Conservation (phyloP, 35 echinoderm and acorn worm genomes). For the Heliocidaris erythrogramma region DNA sequence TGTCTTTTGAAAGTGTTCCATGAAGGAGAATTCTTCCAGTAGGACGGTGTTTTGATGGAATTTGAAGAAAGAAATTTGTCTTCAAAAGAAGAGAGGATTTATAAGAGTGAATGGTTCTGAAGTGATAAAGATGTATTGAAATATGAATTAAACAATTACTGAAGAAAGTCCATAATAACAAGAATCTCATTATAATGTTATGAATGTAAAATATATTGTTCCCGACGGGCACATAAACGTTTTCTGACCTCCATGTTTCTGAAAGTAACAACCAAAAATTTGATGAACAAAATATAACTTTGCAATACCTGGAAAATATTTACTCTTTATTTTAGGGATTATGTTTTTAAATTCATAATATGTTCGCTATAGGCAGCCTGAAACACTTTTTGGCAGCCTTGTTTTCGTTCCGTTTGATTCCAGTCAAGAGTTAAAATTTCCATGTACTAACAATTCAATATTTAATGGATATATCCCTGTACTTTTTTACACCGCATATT, state of each 20-base stretch:
- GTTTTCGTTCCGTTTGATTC: background rate
- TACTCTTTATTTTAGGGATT: too few relatives aligned
- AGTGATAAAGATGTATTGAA: background rate
- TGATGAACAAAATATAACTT: too few relatives aligned
- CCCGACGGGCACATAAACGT: too few relatives aligned
- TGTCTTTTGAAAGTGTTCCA: too few relatives aligned
- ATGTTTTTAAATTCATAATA: background rate
- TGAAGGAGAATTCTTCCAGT: too few relatives aligned
- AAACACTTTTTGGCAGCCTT: background rate
- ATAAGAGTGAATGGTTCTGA: background rate
- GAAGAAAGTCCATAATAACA: too few relatives aligned
- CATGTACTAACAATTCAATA: background rate
- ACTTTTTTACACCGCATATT: background rate
- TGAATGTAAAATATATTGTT: too few relatives aligned
- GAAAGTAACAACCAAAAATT: background rate
- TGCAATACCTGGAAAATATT: too few relatives aligned
- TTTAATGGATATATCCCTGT: background rate
- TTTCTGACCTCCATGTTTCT: background rate
- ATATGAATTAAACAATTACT: background rate
- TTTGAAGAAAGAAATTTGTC: too few relatives aligned
- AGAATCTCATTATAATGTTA: too few relatives aligned
- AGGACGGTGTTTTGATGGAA: too few relatives aligned
- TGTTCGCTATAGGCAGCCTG: background rate
- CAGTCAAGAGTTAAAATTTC: background rate
- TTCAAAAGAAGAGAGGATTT: too few relatives aligned